Base-by-base conservation (phyloP, 2,113 vertebrate species). In the Phocoena phocoena region DNA sequence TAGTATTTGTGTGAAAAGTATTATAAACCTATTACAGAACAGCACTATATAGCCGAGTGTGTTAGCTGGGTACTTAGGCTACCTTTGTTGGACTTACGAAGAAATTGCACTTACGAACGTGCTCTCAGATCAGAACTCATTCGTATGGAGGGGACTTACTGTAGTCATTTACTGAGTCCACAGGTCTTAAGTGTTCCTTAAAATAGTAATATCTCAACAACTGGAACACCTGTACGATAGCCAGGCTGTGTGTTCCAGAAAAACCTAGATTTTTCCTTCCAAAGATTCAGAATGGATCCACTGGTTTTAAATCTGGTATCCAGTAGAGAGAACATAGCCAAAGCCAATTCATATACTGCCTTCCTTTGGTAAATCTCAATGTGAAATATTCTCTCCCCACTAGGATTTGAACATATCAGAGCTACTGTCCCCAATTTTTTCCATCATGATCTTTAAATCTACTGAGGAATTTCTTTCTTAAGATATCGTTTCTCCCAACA, bases 161-260 rank as follows among this genome's bases (percentile, higher is more conserved):
- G 26, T 6, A 74, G 17, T 10, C 5, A 62, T 67, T 20, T 20
- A 28, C 28, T 14, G 63, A 36, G n/a, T n/a, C 10, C 20, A 31
- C n/a, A 1, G 13, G 3, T 23, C 31, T 15, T 70, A 12, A 23
- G 0, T 25, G 8, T 10, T 17, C 23, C 79, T 81, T 67, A 60
- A 21, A 10, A 25, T 10, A 25, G 21, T 23, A 60, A 60, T 25
- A 60, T 23, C 26, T n/a, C 28, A 55, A 23, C 36, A 58, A 21
- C 20, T 26, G 53, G 4, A 58, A 15, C 0, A 20, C 23, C n/a
- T 67, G 44, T 41, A 8, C 6, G 2, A 23, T 1, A n/a, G 44
- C 6, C 2, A 9, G 23, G 58, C 8, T 17, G 11, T 31, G 8
- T 2, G 1, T 36, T 8, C 11, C 26, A 21, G 28, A 2, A 26